Evolutionary conservation across 2,888 invertebrate species (phyloP).

Genomic region (Xanthostigma xanthostigma): DNA sequence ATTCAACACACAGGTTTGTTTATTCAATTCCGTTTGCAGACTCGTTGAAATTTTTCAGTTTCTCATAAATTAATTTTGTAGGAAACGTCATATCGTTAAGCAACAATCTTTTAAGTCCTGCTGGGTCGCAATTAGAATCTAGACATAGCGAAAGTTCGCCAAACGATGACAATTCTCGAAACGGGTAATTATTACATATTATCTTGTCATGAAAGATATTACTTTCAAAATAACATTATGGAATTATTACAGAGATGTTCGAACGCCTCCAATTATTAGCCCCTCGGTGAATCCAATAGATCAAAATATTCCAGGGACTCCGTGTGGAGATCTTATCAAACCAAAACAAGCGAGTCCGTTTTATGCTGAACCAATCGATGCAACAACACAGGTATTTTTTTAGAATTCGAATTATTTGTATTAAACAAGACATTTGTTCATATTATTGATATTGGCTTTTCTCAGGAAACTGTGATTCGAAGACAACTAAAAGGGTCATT

Average conservation of each 20-base stretch:
- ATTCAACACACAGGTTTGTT: conserved; percentile 21
- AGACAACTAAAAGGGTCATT: conserved; percentile 1
- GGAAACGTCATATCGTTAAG: conserved; percentile 42
- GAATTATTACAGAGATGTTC: too few species aligned
- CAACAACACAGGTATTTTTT: conserved; percentile 43
- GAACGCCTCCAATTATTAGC: too few species aligned
- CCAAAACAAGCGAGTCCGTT: conserved; percentile 70
- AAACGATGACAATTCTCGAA: too few species aligned
- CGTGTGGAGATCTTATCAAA: conserved; percentile 16
- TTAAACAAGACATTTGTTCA: background rate
- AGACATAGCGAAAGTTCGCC: conserved; percentile 18
- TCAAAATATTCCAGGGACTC: too few species aligned
- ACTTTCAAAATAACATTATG: too few species aligned
- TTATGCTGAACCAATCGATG: conserved; percentile 81
- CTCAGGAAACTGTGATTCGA: conserved; percentile 1
- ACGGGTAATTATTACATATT: too few species aligned
- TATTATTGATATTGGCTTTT: background rate
- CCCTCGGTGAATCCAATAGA: too few species aligned
- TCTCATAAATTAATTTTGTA: conserved; percentile 13
- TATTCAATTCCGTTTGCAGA: background rate
- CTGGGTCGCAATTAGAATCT: conserved; percentile 18
- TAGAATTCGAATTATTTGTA: background rate
- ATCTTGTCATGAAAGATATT: too few species aligned
- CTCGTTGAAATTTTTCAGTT: too few species aligned
- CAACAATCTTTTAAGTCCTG: conserved; percentile 32